These are phyloP conservation scores for Nothocercus julius DNA, from an alignment of 2,113 vertebrate species.

Conservation along the genomic window DNA sequence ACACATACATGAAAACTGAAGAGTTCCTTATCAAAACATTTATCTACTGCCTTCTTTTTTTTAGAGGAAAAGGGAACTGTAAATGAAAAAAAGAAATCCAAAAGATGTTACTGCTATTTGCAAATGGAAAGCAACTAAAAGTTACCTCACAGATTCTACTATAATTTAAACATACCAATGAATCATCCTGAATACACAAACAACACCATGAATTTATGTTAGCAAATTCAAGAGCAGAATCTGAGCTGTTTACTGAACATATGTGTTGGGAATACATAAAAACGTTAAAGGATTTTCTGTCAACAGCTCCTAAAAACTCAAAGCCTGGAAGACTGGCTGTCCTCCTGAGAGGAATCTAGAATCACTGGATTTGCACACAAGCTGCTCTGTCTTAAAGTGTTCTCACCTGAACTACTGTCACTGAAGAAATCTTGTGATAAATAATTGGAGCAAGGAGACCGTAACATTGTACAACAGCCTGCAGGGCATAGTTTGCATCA, in stretches of 20 bases:
- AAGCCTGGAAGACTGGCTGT: not conserved
- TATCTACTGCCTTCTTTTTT: not conserved
- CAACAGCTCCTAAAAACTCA: not conserved
- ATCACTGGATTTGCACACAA: not conserved
- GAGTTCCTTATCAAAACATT: not conserved
- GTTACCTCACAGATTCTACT: not conserved
- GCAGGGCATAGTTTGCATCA: constrained; percentile 80
- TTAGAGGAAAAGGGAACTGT: not conserved
- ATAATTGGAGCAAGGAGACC: constrained; percentile 90
- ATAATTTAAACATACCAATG: not conserved
- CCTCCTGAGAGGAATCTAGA: not conserved
- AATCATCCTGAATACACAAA: not conserved
- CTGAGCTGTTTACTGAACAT: not conserved
- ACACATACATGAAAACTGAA: not conserved
- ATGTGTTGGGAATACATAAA: not conserved
- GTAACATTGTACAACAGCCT: constrained; percentile 89
- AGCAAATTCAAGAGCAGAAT: not conserved
- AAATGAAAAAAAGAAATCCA: not conserved
- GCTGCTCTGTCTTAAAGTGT: not conserved
- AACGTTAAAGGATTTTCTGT: not conserved
- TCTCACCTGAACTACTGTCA: constrained; percentile 85
- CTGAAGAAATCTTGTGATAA: constrained; percentile 86
- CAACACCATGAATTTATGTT: not conserved
- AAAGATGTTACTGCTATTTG: not conserved
- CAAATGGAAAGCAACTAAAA: not conserved